These are phyloP conservation scores for Furcula furcula DNA, from an alignment of 2,888 invertebrate species.

Conservation along the genomic window DNA sequence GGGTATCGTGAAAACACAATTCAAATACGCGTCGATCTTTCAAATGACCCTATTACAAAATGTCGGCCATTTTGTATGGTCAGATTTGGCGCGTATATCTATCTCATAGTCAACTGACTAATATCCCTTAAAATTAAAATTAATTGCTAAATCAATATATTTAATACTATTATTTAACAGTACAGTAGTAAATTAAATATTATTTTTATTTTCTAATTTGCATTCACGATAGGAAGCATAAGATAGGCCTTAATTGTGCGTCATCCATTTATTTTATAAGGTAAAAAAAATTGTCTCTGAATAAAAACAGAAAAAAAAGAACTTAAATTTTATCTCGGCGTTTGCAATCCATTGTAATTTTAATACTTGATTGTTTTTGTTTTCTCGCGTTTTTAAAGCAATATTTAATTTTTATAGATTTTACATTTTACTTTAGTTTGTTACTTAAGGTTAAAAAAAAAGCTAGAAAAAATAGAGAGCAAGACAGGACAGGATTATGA, in stretches of 20 bases:
- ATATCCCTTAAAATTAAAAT: constrained; percentile 61
- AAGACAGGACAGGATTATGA: too few relatives aligned
- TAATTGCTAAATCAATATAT: constrained; percentile 65
- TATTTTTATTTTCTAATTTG: constrained; percentile 8
- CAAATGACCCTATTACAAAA: constrained; percentile 41
- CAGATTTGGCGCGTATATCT: constrained; percentile 42
- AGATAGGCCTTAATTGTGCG: constrained; percentile 41
- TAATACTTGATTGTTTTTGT: too few relatives aligned
- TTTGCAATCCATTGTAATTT: too few relatives aligned
- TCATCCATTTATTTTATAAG: too few relatives aligned
- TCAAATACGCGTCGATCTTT: constrained; percentile 52
- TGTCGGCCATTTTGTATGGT: constrained; percentile 20
- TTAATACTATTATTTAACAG: constrained; percentile 40
- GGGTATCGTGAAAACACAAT: constrained; percentile 79
- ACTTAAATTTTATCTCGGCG: too few relatives aligned
- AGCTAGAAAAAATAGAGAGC: too few relatives aligned
- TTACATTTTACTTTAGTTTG: too few relatives aligned
- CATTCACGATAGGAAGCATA: constrained; percentile 27
- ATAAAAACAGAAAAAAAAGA: too few relatives aligned
- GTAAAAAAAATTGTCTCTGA: too few relatives aligned
- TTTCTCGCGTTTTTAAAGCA: too few relatives aligned
- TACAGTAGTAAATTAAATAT: constrained; percentile 32
- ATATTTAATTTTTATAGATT: too few relatives aligned
- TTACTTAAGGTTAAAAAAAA: too few relatives aligned
- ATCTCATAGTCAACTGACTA: constrained; percentile 67